These are phyloP conservation scores for Scalopus aquaticus DNA, from an alignment of 2,113 vertebrate genomes.

Conservation along the genomic window DNA sequence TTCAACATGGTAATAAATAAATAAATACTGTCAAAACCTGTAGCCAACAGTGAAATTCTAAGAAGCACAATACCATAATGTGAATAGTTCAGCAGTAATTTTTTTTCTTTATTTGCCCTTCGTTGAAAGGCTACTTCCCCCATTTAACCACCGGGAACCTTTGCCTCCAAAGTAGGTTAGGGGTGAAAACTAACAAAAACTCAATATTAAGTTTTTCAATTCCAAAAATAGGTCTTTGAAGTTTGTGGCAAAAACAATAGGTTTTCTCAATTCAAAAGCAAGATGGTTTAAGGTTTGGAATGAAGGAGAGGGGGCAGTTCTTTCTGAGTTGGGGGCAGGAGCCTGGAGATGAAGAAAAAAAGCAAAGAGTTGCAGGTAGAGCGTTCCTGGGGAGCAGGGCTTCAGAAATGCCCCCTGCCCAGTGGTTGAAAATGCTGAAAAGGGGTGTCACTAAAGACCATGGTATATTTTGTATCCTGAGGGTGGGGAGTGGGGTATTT, in stretches of 20 bases:
- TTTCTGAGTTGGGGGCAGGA: neutral
- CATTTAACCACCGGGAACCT: neutral
- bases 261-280: neutral
- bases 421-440: neutral
- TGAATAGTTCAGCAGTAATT: neutral
- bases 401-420: neutral
- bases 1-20: neutral
- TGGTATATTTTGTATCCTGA: neutral
- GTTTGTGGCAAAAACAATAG: neutral
- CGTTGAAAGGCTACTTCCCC: neutral
- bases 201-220: neutral
- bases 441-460: neutral
- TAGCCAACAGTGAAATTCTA: neutral
- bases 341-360: neutral
- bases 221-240: neutral
- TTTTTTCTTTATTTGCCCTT: neutral
- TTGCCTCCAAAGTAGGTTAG: neutral
- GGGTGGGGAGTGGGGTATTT: neutral
- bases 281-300: neutral
- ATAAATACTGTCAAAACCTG: neutral
- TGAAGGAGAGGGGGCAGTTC: neutral
- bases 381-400: too few relatives aligned
- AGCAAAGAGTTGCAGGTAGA: neutral
- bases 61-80: neutral
- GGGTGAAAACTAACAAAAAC: neutral